Base-by-base conservation (phyloP, 2,113 vertebrate species). In the Entelurus aequoreus region DNA sequence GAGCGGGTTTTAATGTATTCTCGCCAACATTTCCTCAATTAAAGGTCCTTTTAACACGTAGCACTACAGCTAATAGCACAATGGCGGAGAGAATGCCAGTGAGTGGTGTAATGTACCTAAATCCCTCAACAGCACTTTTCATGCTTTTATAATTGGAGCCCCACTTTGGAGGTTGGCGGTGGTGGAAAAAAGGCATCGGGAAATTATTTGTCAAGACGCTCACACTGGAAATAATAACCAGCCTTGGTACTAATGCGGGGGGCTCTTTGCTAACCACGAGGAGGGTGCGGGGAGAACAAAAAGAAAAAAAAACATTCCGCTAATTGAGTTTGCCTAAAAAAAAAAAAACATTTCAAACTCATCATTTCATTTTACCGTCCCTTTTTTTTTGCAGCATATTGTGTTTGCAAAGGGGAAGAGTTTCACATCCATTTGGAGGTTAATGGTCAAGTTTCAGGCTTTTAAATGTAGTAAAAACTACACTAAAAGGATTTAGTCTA, bases 71-170 rank as follows among this genome's bases (percentile, higher is more conserved):
- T 91, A 91, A 92, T 92, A 90, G 86, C 88, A 85, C 91, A 91
- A 91, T 90, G 86, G 88, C 75, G 76, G 87, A 80, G 88, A 87
- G 86, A 88, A 91, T 89, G 90, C 89, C 90, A 89, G 84, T 85
- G 87, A 89, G 87, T 86, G 84, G 86, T 90, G 90, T 92, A 90
- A 92, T 88, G 87, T 88, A 90, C 83, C 89, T 90, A 90, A 92
- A 87, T 86, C 87, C 75, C 80, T 84, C 75, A 77, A 71, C 72
- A 73, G 78, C 75, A 80, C 83, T 90, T 87, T 90, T 90, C 90
- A 90, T 91, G 90, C 84, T 82, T 85, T 84, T 81, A 86, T 92
- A 92, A 92, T 91, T 90, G 88, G 82, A 87, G 83, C 72, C 55
- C 88, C 89, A 90, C 90, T 91, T 89, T 90, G 78, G 81, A 78